These are phyloP conservation scores for Zaprionus lineosus DNA, from an alignment of 2,888 invertebrate species.

Conservation along the genomic window DNA sequence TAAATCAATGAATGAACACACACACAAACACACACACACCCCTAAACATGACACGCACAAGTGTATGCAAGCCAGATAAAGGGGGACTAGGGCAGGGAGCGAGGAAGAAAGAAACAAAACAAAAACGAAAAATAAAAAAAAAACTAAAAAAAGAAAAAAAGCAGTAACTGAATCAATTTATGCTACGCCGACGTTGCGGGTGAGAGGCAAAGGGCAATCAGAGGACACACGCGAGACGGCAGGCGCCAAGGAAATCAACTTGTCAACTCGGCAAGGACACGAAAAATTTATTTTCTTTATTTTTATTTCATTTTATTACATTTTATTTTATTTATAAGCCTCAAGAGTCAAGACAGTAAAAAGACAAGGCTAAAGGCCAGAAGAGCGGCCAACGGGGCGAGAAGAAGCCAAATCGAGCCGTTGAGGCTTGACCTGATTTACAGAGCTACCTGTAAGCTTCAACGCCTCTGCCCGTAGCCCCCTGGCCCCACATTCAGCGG, in stretches of 20 bases:
- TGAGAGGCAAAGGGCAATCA: constrained; percentile 57
- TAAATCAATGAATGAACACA: constrained; percentile 68
- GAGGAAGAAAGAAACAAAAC: too few relatives aligned
- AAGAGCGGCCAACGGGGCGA: too few relatives aligned
- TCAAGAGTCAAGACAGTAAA: constrained; percentile 37
- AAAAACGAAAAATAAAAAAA: too few relatives aligned
- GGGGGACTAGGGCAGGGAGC: too few relatives aligned
- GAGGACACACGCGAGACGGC: constrained; percentile 48
- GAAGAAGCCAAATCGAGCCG: constrained; percentile 26
- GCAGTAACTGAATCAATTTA: constrained; percentile 67
- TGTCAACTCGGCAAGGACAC: constrained; percentile 63
- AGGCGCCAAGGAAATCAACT: constrained; percentile 72
- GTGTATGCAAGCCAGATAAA: constrained; percentile 30
- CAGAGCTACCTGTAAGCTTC: constrained; percentile 27
- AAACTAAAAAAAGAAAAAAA: too few relatives aligned
- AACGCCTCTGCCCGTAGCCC: background rate
- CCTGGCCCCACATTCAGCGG: background rate
- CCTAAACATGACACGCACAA: constrained; percentile 8
- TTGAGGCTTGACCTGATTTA: constrained; percentile 61
- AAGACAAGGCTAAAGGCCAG: constrained; percentile 33
- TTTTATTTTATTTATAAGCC: constrained; percentile 4
- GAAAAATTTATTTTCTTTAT: constrained; percentile 12
- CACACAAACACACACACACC: constrained; percentile 14
- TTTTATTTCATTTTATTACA: background rate
- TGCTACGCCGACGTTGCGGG: constrained; percentile 16